Evolutionary conservation across 2,888 invertebrate genomes (phyloP).

Genomic region (Micropterix aruncella): DNA sequence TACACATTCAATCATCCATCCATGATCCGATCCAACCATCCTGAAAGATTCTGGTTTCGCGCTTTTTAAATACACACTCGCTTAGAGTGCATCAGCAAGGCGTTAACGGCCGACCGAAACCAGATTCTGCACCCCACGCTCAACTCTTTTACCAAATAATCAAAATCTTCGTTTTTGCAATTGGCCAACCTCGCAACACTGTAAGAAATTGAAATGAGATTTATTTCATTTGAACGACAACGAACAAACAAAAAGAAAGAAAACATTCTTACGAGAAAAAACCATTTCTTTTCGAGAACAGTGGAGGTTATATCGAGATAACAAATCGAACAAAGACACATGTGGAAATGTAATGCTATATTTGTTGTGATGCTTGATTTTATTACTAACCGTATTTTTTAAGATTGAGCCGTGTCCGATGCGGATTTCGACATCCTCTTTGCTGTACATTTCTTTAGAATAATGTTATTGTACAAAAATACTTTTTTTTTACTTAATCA

Average conservation of each 20-base stretch:
- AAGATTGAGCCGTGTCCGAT: too few species aligned
- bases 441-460: background rate
- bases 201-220: constrained; percentile 19
- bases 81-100: too few species aligned
- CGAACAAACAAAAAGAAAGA: background rate
- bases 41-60: background rate
- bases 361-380: background rate
- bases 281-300: background rate
- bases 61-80: background rate
- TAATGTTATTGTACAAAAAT: background rate
- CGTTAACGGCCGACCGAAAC: background rate
- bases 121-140: background rate
- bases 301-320: background rate
- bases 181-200: constrained; percentile 42
- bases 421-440: background rate
- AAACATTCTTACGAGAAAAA: background rate
- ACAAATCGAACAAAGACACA: background rate
- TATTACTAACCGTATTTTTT: background rate
- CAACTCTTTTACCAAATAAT: background rate
- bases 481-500: background rate
- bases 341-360: background rate
- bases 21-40: background rate
- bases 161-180: constrained; percentile 44
- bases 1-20: too few species aligned
- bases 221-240: background rate